Conservation (phyloP, 2,113 vertebrate species). For the Saguinus imperator region DNA sequence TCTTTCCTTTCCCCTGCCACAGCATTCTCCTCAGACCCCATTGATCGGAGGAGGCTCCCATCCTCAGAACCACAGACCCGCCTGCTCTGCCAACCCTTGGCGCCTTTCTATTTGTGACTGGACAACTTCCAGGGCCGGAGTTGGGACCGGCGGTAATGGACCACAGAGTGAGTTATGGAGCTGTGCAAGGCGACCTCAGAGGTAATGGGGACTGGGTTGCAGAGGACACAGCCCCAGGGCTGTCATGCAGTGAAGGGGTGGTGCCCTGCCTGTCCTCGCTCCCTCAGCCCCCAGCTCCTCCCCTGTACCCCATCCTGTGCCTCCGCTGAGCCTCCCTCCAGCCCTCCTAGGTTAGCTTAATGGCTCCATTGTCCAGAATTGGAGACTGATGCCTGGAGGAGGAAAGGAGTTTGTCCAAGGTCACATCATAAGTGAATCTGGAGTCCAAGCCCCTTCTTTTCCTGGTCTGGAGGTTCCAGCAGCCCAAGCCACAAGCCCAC, state of each 20-base stretch:
- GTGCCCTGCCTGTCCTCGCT: not conserved
- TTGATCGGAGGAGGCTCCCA: not conserved
- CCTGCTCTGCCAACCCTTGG: constrained; percentile 42
- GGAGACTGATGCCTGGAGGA: not conserved
- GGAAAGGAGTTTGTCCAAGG: not conserved
- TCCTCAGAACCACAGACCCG: constrained; percentile 41
- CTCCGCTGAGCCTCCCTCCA: too few species aligned
- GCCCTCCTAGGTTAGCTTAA: not conserved
- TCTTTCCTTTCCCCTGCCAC: too few species aligned
- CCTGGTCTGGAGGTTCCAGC: not conserved
- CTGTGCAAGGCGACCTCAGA: not conserved
- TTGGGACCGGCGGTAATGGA: constrained; percentile 72
- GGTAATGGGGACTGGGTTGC: not conserved
- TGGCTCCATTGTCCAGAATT: not conserved
- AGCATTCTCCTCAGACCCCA: not conserved
- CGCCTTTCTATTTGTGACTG: constrained; percentile 65
- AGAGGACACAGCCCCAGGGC: constrained; percentile 58
- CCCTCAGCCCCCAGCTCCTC: too few species aligned
- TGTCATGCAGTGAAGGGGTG: not conserved
- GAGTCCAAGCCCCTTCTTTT: not conserved
- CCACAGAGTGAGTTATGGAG: constrained; percentile 80
- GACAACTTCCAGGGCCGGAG: constrained; percentile 61
- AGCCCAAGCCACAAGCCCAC: not conserved
- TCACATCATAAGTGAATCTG: not conserved
- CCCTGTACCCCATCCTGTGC: fast-evolving